Evolutionary conservation across 92 coral and sea anemone genomes (phyloP).

Genomic region (Metridium senile): DNA sequence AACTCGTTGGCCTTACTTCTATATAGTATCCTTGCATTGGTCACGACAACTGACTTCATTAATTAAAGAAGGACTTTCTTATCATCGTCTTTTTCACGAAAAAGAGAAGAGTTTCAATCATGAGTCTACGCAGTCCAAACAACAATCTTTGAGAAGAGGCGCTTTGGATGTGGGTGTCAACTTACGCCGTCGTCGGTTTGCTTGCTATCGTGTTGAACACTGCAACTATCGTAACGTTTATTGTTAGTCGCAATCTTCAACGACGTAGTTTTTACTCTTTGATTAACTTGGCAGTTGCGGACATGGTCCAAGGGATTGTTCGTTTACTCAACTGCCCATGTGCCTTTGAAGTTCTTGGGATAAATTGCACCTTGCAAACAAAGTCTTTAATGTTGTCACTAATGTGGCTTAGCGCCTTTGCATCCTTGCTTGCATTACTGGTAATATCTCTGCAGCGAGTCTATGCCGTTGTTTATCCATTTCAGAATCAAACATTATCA

Average conservation of each 20-base stretch:
- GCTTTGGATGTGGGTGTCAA: constrained; percentile 6
- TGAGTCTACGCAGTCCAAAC: background rate
- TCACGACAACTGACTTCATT: too few relatives aligned
- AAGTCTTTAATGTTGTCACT: background rate
- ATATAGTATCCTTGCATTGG: too few relatives aligned
- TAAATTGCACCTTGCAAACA: background rate
- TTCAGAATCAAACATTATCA: background rate
- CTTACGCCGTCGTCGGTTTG: constrained; percentile 5
- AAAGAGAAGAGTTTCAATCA: background rate
- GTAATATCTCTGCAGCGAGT: constrained; percentile 23
- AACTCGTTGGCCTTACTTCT: too few relatives aligned
- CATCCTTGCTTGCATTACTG: background rate
- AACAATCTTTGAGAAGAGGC: background rate
- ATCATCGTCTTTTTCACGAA: too few relatives aligned
- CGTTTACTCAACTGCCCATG: background rate
- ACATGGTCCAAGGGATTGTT: constrained; percentile 8
- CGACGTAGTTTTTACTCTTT: constrained; percentile 26
- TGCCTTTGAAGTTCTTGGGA: background rate
- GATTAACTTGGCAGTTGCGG: constrained; percentile 21
- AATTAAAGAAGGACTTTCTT: too few relatives aligned
- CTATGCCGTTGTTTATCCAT: constrained; percentile 7
- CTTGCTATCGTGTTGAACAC: background rate
- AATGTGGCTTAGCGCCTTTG: background rate
- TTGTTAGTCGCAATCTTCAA: constrained; percentile 13
- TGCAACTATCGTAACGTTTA: constrained; percentile 15